Percentiles rank a stretch among this genome's conserved stretches.
Evolutionary conservation across 2,888 invertebrate species (phyloP).

Genomic region (Sclerodermus sp.): DNA sequence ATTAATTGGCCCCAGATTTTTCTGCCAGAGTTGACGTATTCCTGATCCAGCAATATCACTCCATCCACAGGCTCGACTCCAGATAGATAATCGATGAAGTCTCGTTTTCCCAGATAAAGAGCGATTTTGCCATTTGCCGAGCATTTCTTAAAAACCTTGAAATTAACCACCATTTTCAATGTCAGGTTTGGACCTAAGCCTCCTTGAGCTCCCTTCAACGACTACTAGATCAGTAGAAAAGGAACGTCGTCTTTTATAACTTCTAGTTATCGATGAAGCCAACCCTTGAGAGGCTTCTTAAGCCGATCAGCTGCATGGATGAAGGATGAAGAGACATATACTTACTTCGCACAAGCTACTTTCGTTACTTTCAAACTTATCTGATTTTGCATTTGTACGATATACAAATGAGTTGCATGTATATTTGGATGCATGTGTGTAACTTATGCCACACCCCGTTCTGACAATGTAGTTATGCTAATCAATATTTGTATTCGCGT

Average conservation of each 20-base stretch:
- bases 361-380: too few relatives aligned
- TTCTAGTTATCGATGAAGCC: constrained; percentile 29
- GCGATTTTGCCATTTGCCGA: constrained; percentile 87
- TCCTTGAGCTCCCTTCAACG: constrained; percentile 2
- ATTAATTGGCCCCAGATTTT: constrained; percentile 88
- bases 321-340: constrained; percentile 28
- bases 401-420: too few relatives aligned
- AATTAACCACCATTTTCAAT: constrained; percentile 80
- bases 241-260: constrained; percentile 36
- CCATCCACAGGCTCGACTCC: constrained; percentile 89
- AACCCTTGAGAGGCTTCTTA: constrained; percentile 39
- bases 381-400: too few relatives aligned
- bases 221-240: constrained; percentile 20
- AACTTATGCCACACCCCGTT: too few relatives aligned
- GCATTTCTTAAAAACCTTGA: constrained; percentile 89
- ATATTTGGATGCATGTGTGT: too few relatives aligned
- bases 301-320: constrained; percentile 38
- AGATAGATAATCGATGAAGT: constrained; percentile 85
- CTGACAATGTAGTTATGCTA: too few relatives aligned
- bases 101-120: constrained; percentile 82
- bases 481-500: too few relatives aligned
- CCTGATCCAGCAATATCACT: constrained; percentile 82
- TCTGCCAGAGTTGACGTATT: constrained; percentile 76
- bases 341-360: neutral
- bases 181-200: neutral